phyloP scores from a whole-genome alignment of 2,888 invertebrate genomes.

The Caprella mutica region DNA sequence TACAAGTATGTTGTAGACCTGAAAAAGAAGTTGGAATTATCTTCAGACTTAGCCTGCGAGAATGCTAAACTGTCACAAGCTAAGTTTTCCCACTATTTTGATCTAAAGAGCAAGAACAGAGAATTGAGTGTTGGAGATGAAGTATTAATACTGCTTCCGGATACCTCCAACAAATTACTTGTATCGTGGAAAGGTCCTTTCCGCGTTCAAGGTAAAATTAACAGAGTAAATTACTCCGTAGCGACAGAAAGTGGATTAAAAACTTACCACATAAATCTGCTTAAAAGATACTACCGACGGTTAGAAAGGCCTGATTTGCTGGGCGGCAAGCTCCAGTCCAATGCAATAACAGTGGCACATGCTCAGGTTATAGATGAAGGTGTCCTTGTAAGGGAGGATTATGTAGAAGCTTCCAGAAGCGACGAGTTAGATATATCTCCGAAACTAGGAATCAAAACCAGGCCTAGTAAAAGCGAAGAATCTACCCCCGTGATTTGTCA shows the following conservation, averaged over 20 bases:
- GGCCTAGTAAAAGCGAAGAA: too few relatives aligned
- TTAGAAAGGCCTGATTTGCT: too few relatives aligned
- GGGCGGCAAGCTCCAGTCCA: too few relatives aligned
- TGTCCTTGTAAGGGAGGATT: not conserved
- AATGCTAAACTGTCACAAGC: not conserved
- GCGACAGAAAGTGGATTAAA: not conserved
- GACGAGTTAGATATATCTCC: too few relatives aligned
- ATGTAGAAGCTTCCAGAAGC: too few relatives aligned
- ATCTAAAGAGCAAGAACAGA: not conserved
- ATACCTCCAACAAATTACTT: not conserved
- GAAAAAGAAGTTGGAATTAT: not conserved
- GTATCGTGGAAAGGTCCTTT: slow-evolving; percentile 9
- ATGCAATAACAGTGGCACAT: too few relatives aligned
- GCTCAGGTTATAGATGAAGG: not conserved
- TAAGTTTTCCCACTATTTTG: slow-evolving; percentile 10
- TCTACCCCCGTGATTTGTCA: too few relatives aligned
- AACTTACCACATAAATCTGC: not conserved
- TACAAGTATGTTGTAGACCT: slow-evolving; percentile 8
- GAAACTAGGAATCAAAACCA: too few relatives aligned
- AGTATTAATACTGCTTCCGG: slow-evolving; percentile 4
- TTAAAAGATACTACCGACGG: not conserved
- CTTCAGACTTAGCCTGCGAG: not conserved
- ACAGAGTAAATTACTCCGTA: slow-evolving; percentile 1
- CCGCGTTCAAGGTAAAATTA: not conserved
- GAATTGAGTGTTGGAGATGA: slow-evolving; percentile 4